Conservation (phyloP, 2,888 invertebrate genomes). For the Amorpha juglandis region DNA sequence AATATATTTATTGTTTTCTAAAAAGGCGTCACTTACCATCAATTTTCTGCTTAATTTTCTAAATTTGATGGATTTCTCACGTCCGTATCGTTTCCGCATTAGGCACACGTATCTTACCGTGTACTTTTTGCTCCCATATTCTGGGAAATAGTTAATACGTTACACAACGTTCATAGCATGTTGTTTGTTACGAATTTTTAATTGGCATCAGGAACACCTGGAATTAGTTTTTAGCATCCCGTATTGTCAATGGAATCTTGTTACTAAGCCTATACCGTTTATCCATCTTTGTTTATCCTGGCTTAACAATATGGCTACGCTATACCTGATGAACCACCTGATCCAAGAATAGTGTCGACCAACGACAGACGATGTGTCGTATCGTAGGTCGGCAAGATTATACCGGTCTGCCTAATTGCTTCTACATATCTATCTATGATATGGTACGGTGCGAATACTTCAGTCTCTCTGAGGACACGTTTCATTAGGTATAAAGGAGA, state of each 20-base stretch:
- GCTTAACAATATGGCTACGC: too few species aligned
- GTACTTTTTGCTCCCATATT: slow-evolving; percentile 17
- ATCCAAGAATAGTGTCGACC: too few species aligned
- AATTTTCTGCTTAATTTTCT: slow-evolving; percentile 6
- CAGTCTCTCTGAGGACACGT: background rate
- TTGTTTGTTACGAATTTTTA: slow-evolving; percentile 8
- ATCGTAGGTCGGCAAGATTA: too few species aligned
- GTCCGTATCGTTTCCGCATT: slow-evolving; percentile 20
- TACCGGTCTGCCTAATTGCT: too few species aligned
- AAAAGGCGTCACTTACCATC: background rate
- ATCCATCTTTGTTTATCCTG: too few species aligned
- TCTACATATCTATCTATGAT: too few species aligned
- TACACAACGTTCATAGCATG: background rate
- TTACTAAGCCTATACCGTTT: too few species aligned
- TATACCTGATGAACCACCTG: too few species aligned
- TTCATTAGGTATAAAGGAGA: background rate
- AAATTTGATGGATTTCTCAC: slow-evolving; percentile 17
- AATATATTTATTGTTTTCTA: background rate
- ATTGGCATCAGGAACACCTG: background rate
- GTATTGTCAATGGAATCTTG: too few species aligned
- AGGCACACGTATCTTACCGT: slow-evolving; percentile 5
- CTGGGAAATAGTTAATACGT: slow-evolving; percentile 6
- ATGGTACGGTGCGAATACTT: background rate
- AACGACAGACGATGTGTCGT: too few species aligned
- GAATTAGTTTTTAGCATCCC: too few species aligned